A percentile compares a stretch with the other conserved stretches of the same genome.
phyloP scores from a whole-genome alignment of 2,113 vertebrate species.

The Psittacula cyanocephala region DNA sequence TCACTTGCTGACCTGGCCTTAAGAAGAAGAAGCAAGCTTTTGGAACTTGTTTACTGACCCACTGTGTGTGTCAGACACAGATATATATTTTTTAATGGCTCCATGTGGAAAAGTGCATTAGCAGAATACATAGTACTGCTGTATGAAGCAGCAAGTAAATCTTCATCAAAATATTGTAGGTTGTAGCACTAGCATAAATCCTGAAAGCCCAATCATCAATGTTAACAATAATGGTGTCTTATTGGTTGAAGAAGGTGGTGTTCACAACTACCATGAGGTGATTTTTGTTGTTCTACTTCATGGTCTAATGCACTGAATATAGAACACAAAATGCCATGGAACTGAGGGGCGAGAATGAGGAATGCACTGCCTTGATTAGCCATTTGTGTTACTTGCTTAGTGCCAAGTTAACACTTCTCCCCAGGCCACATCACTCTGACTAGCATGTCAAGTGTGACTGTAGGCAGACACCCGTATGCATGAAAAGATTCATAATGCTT shows the following conservation, averaged over 20 bases:
- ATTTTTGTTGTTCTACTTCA: background rate
- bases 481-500: background rate
- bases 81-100: constrained; percentile 5
- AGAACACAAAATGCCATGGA: background rate
- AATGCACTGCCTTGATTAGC: background rate
- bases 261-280: background rate
- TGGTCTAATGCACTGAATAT: background rate
- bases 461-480: background rate
- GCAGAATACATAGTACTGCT: background rate
- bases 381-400: background rate
- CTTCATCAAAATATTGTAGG: background rate
- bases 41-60: constrained; percentile 46
- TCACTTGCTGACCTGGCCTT: background rate
- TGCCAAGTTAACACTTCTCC: background rate
- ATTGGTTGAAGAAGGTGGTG: background rate
- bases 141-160: background rate
- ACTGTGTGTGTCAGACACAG: background rate
- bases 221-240: background rate
- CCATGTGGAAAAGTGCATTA: background rate
- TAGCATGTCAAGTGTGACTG: fast-evolving
- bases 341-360: background rate
- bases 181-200: background rate
- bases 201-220: background rate
- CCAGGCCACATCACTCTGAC: background rate
- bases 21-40: constrained; percentile 41